Conservation (phyloP, 1,140 invertebrate species). For the Araneus ventricosus region DNA sequence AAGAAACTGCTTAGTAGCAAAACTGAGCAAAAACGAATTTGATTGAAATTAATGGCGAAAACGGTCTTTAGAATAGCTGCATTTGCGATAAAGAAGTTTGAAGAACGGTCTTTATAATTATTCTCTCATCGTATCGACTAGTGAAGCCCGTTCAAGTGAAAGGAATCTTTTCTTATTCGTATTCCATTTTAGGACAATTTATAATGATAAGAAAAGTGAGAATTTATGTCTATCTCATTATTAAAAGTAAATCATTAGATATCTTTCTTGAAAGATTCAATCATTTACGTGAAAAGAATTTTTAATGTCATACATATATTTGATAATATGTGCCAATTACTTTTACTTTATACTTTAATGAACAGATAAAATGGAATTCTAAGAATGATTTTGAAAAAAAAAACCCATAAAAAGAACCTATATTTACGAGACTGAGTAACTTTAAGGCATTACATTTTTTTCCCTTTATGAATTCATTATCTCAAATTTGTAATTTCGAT, state of each 20-base stretch:
- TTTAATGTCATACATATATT: neutral
- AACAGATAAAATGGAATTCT: no score
- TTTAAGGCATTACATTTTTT: no score
- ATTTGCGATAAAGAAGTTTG: neutral
- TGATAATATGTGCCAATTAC: no score
- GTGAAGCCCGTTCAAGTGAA: neutral
- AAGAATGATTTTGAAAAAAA: no score
- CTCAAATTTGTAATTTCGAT: no score
- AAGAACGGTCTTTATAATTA: neutral
- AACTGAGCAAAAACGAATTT: neutral
- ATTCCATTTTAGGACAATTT: neutral
- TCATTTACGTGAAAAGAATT: neutral
- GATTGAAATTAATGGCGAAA: neutral
- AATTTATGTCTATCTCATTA: neutral
- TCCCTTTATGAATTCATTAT: no score
- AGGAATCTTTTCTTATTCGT: neutral
- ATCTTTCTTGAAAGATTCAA: neutral
- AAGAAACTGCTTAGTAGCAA: conserved; percentile 1
- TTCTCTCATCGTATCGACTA: neutral
- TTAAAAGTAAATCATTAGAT: neutral
- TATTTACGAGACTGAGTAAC: no score
- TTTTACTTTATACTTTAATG: no score
- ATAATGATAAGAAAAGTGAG: neutral
- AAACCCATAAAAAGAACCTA: no score
- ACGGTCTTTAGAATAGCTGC: neutral